phyloP scores from a whole-genome alignment of 2,113 vertebrate genomes.

The Hippoglossus stenolepis region DNA sequence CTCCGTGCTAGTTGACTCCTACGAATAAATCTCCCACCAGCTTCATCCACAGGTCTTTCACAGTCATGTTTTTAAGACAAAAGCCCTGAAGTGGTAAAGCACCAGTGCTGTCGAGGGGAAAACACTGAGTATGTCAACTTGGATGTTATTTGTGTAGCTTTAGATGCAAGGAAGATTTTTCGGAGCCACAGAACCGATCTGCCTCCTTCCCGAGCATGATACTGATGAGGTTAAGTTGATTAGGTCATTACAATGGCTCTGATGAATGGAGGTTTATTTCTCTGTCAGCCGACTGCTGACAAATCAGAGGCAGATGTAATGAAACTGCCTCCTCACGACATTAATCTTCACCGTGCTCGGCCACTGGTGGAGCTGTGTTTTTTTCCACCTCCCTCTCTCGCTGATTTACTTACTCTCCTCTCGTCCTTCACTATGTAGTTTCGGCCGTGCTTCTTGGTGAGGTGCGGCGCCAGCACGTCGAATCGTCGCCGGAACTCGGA shows the following conservation, averaged over 20 bases:
- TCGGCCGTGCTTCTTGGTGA: constrained; percentile 96
- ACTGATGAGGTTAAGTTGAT: constrained; percentile 75
- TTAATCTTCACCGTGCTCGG: constrained; percentile 69
- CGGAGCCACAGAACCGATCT: constrained; percentile 48
- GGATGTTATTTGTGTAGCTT: constrained; percentile 45
- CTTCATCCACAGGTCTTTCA: too few relatives aligned
- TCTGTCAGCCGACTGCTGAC: constrained; percentile 72
- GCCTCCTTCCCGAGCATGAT: constrained; percentile 49
- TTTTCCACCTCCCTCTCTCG: constrained; percentile 27
- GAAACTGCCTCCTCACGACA: constrained; percentile 71
- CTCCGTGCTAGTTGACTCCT: constrained; percentile 30
- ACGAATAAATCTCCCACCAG: too few relatives aligned
- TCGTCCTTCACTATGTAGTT: constrained; percentile 98
- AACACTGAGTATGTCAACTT: constrained; percentile 42
- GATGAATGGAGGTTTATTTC: constrained; percentile 77
- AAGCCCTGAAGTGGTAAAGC: neutral
- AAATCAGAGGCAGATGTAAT: constrained; percentile 74
- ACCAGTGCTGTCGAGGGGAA: neutral
- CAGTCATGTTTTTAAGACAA: neutral
- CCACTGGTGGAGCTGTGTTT: constrained; percentile 43
- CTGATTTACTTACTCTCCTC: constrained; percentile 86
- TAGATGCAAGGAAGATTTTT: constrained; percentile 33
- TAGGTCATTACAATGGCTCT: constrained; percentile 75
- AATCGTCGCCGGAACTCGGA: constrained; percentile 96
- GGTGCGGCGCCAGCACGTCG: constrained; percentile 93